phyloP scores from a whole-genome alignment of 2,113 vertebrate species.

The Seriola quinqueradiata region DNA sequence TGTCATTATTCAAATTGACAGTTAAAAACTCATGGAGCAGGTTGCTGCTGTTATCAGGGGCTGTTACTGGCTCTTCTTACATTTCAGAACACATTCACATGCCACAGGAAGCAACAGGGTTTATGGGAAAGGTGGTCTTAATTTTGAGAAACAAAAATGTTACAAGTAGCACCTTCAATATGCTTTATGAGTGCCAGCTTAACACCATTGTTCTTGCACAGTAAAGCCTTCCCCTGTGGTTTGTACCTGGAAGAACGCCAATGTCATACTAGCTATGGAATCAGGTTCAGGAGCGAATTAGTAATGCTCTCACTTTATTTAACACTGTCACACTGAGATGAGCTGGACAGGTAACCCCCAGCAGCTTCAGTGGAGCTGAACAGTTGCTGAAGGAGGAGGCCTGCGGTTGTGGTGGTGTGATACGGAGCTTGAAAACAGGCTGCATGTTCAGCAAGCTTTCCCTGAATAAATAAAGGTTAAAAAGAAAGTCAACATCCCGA shows the following conservation, averaged over 20 bases:
- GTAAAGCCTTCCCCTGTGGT: constrained; percentile 54
- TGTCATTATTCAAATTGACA: constrained; percentile 40
- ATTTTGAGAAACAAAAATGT: constrained; percentile 62
- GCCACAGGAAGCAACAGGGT: constrained; percentile 58
- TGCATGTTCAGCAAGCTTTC: constrained; percentile 27
- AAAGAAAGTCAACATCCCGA: constrained; percentile 29
- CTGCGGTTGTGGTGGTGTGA: neutral
- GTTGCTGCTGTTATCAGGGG: constrained; percentile 38
- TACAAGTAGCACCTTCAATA: constrained; percentile 72
- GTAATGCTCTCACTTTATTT: constrained; percentile 34
- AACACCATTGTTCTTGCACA: constrained; percentile 61
- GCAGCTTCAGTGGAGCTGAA: constrained; percentile 1
- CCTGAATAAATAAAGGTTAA: constrained; percentile 46
- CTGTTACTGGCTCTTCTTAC: constrained; percentile 15
- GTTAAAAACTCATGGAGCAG: constrained; percentile 39
- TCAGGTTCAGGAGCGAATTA: constrained; percentile 55
- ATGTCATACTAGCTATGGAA: constrained; percentile 1
- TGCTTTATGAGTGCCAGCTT: constrained; percentile 62
- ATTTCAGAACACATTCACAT: constrained; percentile 48
- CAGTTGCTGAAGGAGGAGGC: neutral
- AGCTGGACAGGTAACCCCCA: constrained; percentile 34
- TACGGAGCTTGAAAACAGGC: constrained; percentile 5
- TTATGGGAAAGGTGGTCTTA: constrained; percentile 71
- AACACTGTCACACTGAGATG: constrained; percentile 8
- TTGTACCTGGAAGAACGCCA: constrained; percentile 43